A percentile compares a stretch with the other conserved stretches of the same genome.
Evolutionary conservation across 2,888 invertebrate species (phyloP).

Genomic region (Congeria kusceri): DNA sequence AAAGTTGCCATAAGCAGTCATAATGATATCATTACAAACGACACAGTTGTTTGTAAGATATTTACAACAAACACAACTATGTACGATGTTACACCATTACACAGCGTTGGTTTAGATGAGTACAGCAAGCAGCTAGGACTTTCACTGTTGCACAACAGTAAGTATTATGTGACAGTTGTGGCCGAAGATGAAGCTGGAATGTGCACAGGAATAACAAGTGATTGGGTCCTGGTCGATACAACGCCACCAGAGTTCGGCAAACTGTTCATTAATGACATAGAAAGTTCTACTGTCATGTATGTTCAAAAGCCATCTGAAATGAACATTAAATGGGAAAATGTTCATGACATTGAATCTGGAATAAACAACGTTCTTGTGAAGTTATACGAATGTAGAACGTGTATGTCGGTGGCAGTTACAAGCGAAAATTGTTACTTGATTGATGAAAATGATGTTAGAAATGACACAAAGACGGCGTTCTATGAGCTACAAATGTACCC

Average conservation of each 20-base stretch:
- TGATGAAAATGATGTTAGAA: conserved; percentile 35
- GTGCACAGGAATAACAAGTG: conserved; percentile 53
- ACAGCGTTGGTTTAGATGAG: conserved; percentile 56
- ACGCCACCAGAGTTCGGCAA: conserved; percentile 59
- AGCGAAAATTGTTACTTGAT: conserved; percentile 24
- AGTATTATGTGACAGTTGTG: conserved; percentile 63
- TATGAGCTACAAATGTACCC: conserved; percentile 59
- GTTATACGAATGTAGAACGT: conserved; percentile 34
- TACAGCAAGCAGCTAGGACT: conserved; percentile 46
- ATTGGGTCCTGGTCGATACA: conserved; percentile 59
- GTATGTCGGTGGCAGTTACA: conserved; percentile 11
- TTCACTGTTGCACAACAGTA: conserved; percentile 46
- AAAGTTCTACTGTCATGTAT: conserved; percentile 29
- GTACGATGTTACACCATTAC: conserved; percentile 45
- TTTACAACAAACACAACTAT: conserved; percentile 31
- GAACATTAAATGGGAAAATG: conserved; percentile 39
- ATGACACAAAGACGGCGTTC: conserved; percentile 55
- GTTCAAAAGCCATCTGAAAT: conserved; percentile 36
- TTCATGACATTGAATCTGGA: conserved; percentile 51
- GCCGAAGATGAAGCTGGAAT: conserved; percentile 66
- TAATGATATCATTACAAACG: conserved; percentile 36
- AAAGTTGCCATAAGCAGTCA: conserved; percentile 59
- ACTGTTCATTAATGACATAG: conserved; percentile 42
- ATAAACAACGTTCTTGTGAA: conserved; percentile 26
- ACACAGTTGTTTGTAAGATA: conserved; percentile 43